These are phyloP conservation scores for Apomyelois bistriatella DNA, from an alignment of 2,888 invertebrate species.

Conservation along the genomic window DNA sequence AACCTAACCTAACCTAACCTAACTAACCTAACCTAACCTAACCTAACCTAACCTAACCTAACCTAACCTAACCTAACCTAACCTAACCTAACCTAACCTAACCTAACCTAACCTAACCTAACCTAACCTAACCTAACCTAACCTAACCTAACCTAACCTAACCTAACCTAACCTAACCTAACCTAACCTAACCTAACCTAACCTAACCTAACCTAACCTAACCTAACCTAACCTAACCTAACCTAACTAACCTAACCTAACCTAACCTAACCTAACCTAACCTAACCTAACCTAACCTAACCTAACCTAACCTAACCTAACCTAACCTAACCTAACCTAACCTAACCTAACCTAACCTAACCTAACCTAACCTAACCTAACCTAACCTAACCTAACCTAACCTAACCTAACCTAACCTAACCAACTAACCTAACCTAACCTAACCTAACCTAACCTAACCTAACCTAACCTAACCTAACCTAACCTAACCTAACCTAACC, in stretches of 20 bases:
- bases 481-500: slow-evolving; percentile 12
- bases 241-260: slow-evolving; percentile 25
- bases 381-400: slow-evolving; percentile 15
- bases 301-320: slow-evolving; percentile 22
- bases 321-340: slow-evolving; percentile 21
- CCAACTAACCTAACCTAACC: slow-evolving; percentile 15
- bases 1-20: slow-evolving; percentile 21
- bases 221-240: slow-evolving; percentile 23
- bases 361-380: slow-evolving; percentile 19
- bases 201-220: slow-evolving; percentile 17
- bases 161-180: slow-evolving; percentile 34
- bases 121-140: slow-evolving; percentile 27
- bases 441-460: slow-evolving; percentile 15
- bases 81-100: slow-evolving; percentile 27
- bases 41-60: slow-evolving; percentile 28
- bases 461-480: slow-evolving; percentile 17
- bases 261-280: slow-evolving; percentile 23
- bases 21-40: slow-evolving; percentile 23
- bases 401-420: slow-evolving; percentile 15
- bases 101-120: slow-evolving; percentile 27
- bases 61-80: slow-evolving; percentile 26
- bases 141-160: slow-evolving; percentile 31
- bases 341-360: slow-evolving; percentile 26
- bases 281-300: slow-evolving; percentile 23
- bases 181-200: slow-evolving; percentile 31